These are phyloP conservation scores for Bucorvus abyssinicus DNA, from an alignment of 2,797 vertebrate genomes.

Conservation along the genomic window DNA sequence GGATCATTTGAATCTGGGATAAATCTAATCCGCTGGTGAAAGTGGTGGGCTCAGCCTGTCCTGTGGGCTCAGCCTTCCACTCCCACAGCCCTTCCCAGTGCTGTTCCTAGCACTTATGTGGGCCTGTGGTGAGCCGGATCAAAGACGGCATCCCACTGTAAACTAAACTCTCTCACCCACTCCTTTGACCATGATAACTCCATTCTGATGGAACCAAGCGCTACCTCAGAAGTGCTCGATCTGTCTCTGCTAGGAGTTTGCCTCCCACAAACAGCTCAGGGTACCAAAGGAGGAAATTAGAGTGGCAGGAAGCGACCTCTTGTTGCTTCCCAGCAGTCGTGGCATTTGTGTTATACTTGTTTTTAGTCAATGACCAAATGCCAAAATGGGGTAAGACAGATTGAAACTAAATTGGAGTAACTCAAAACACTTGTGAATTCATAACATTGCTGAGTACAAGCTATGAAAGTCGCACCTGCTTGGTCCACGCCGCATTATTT, in stretches of 20 bases:
- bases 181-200: neutral
- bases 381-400: neutral
- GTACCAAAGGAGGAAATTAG: neutral
- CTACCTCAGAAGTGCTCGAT: neutral
- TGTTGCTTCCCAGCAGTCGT: neutral
- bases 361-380: neutral
- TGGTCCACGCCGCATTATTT: neutral
- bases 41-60: neutral
- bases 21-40: conserved; percentile 19
- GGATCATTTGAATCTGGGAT: neutral
- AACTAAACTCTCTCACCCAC: neutral
- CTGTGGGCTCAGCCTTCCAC: neutral
- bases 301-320: neutral
- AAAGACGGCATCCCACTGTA: neutral
- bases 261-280: neutral
- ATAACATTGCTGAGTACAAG: neutral
- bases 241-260: neutral
- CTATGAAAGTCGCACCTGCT: neutral
- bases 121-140: conserved; percentile 15
- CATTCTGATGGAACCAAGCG: neutral
- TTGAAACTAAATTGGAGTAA: neutral
- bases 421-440: neutral
- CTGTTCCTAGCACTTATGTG: conserved; percentile 2
- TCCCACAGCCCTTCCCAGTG: neutral
- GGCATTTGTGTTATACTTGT: neutral